Conservation (phyloP, 2,797 vertebrate species). For the Acrossocheilus wenchowensis region DNA sequence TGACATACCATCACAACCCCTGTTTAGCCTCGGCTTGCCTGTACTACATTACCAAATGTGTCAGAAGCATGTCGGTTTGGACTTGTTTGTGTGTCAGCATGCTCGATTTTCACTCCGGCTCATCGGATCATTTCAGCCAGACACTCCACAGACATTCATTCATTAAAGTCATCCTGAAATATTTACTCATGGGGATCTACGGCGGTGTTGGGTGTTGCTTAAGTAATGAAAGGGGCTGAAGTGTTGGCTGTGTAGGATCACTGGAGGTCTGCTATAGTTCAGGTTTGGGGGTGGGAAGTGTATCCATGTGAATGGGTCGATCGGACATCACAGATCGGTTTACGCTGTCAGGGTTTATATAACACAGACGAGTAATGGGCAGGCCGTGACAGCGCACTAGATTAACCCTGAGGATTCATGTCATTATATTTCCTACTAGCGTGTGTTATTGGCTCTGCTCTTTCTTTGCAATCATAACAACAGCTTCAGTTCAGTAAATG, state of each 20-base stretch:
- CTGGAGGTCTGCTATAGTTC: slow-evolving; percentile 21
- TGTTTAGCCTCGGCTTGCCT: neutral
- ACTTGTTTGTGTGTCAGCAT: slow-evolving; percentile 51
- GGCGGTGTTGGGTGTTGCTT: slow-evolving; percentile 68
- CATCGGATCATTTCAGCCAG: slow-evolving; percentile 61
- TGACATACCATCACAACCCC: neutral
- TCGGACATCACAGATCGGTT: slow-evolving; percentile 60
- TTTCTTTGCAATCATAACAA: neutral
- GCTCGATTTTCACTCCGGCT: slow-evolving; percentile 57
- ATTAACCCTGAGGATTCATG: slow-evolving; percentile 13
- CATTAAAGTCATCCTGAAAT: slow-evolving; percentile 72
- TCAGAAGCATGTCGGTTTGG: slow-evolving; percentile 3
- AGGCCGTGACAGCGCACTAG: neutral
- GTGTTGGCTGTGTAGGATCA: slow-evolving; percentile 55
- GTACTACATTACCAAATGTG: neutral
- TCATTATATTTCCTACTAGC: neutral
- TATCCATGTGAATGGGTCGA: slow-evolving; percentile 59
- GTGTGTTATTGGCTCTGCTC: neutral
- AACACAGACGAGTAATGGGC: slow-evolving; percentile 31
- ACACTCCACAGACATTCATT: slow-evolving; percentile 64
- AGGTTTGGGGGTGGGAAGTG: slow-evolving; percentile 42
- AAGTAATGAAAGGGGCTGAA: slow-evolving; percentile 71
- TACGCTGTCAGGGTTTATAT: slow-evolving; percentile 56
- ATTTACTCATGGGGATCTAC: slow-evolving; percentile 63
- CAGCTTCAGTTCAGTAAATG: neutral